Evolutionary conservation across 2,888 invertebrate genomes (phyloP), one percentile per base, ranked within the genome.

Genomic region (Yponomeuta sedellus): DNA sequence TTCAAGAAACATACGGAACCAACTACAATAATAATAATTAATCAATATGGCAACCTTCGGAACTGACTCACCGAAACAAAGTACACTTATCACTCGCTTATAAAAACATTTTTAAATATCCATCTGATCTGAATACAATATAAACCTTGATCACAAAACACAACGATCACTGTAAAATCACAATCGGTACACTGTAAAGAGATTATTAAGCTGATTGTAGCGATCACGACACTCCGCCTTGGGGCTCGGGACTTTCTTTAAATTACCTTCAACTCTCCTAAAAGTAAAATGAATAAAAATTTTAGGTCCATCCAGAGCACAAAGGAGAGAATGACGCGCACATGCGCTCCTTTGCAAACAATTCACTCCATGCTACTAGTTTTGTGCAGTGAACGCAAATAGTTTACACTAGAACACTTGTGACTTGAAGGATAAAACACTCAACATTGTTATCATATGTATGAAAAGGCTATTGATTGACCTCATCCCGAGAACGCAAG

Each of bases 31-130:
- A 71, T 74, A 72, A 69, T 70, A 74, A 76, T 73, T 76, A 77
- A 76, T 79, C 76, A 81, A 80, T 81, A 88, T 87, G 86, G 86
- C 88, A 83, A 81, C 80, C 73, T 77, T 78, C 16, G n/a, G 19
- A 8, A 34, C 39, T 39, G 39, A 39, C 28, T 39, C 39, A 62
- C 10, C n/a, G 28, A 70, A 75, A 78, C 72, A 77, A 74, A 78
- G 71, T 72, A 74, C 74, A 72, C 70, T 22, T 63, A 63, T 63
- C 44, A 44, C 20, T 63, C 22, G n/a, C 25, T 12, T 28, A 61
- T 28, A 28, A 28, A 61, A 61, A 72, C 70, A 72, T 73, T 71
- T 69, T 71, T 71, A 76, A 73, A 72, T 73, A 74, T 74, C 67
- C 74, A 74, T 70, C 69, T 66, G 66, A 68, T 73, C 72, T 68